Evolutionary conservation across 2,113 vertebrate genomes (phyloP), one percentile per base, ranked within the genome.

Genomic region (Opisthocomus hoazin): DNA sequence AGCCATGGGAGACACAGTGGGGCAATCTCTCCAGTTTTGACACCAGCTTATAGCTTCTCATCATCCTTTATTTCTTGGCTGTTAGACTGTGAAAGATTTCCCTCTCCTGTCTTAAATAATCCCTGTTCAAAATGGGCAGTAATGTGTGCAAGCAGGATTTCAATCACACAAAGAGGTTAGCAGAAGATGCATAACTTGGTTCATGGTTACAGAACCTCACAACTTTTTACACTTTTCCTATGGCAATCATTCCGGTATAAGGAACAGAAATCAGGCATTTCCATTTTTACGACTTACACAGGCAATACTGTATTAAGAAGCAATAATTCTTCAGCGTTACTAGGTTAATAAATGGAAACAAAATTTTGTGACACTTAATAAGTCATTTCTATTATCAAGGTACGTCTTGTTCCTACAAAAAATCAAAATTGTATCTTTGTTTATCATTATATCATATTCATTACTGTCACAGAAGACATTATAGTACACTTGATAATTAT

Each of bases 1-100:
- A 83, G 39, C 17, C 6, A 2, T 24, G 24, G 37, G 43, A 90
- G 57, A 83, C 4, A 10, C 2, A 3, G 16, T 0, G 4, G 5
- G 26, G 2, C 16, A 84, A 41, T 61, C 36, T 43, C 46, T 80
- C 54, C 4, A 27, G 8, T 58, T 86, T 17, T 66, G 29, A 74
- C 63, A 51, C 10, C 11, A 84, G n/a, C 14, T 63, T 58, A 53
- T 10, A 16, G 29, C 24, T 90, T 26, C 13, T 92, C 13, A 12
- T 46, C 26, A 58, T 22, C n/a, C 41, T 88, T 71, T n/a, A 48
- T 77, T 84, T 78, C 32, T 75, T 73, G 66, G 10, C 32, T 73
- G 9, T 41, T 73, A 41, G 21, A 53, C 36, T 21, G n/a, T 26
- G 34, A 84, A 90, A 77, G 20, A 32, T 37, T 70, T 94, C 7